Conservation (phyloP, 2,113 vertebrate genomes). For the Epinephelus cyanopodus region DNA sequence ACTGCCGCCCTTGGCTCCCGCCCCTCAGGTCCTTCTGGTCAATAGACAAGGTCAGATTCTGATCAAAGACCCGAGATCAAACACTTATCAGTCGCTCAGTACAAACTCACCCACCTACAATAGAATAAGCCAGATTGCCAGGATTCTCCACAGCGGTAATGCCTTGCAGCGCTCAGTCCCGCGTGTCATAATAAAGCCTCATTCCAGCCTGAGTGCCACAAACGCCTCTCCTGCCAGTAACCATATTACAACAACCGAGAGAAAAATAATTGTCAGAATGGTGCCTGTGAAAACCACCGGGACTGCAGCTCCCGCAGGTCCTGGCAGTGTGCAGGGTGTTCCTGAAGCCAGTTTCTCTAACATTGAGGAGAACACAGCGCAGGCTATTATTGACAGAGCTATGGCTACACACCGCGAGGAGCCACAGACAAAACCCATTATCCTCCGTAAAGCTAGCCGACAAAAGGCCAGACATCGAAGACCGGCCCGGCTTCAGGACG, state of each 20-base stretch:
- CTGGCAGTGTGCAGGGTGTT: constrained; percentile 9
- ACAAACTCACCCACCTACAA: constrained; percentile 76
- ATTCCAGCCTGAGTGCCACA: constrained; percentile 3
- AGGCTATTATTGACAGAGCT: constrained; percentile 77
- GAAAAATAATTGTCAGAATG: constrained; percentile 67
- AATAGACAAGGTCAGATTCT: constrained; percentile 91
- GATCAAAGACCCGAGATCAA: constrained; percentile 84
- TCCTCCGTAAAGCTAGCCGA: constrained; percentile 40
- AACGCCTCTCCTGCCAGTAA: constrained; percentile 1
- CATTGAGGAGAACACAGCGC: constrained; percentile 55
- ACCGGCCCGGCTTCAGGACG: constrained; percentile 14
- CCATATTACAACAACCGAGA: constrained; percentile 1
- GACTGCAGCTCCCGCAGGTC: constrained; percentile 2
- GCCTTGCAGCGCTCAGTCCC: constrained; percentile 67
- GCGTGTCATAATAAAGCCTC: constrained; percentile 69
- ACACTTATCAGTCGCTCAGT: constrained; percentile 77
- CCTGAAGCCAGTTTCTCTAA: constrained; percentile 21
- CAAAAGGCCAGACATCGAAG: neutral
- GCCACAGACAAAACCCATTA: constrained; percentile 49
- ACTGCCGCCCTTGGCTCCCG: constrained; percentile 5
- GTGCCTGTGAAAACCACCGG: constrained; percentile 51
- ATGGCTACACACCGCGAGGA: constrained; percentile 69
- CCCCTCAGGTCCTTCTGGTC: constrained; percentile 88
- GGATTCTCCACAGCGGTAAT: constrained; percentile 78
- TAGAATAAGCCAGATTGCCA: constrained; percentile 84